phyloP scores from a whole-genome alignment of 2,113 vertebrate genomes.

The Phyllopteryx taeniolatus region DNA sequence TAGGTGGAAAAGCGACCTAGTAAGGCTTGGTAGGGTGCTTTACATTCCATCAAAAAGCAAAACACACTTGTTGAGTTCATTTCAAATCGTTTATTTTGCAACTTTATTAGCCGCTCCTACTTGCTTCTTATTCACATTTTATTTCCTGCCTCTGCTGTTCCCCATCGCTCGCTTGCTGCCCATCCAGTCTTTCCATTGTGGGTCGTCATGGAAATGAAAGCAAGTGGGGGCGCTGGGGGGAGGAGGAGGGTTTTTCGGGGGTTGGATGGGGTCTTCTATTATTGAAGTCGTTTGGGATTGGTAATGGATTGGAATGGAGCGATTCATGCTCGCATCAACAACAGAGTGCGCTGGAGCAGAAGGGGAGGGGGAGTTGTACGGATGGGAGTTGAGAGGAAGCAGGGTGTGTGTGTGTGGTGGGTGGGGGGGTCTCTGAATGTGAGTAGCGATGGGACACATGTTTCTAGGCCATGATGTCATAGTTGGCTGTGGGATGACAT shows the following conservation, averaged over 20 bases:
- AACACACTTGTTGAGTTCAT: too few relatives aligned
- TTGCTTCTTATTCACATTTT: constrained; percentile 51
- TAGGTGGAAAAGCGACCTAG: too few relatives aligned
- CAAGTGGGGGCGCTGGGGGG: constrained; percentile 6
- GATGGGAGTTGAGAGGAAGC: background rate
- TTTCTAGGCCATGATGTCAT: constrained; percentile 59
- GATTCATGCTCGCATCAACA: constrained; percentile 65
- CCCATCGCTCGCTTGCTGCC: constrained; percentile 7
- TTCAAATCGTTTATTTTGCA: background rate
- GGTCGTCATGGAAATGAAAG: constrained; percentile 75
- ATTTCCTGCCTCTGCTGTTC: constrained; percentile 37
- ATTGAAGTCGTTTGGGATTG: constrained; percentile 56
- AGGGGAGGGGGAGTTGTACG: constrained; percentile 41
- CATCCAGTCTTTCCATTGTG: constrained; percentile 30
- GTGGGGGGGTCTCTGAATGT: constrained; percentile 37
- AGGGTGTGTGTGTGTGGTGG: background rate
- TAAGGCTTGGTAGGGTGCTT: too few relatives aligned
- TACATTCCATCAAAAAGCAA: too few relatives aligned
- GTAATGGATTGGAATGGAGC: constrained; percentile 59
- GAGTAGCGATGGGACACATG: constrained; percentile 45
- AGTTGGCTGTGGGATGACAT: constrained; percentile 44
- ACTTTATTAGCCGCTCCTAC: constrained; percentile 16
- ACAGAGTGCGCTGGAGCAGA: constrained; percentile 62
- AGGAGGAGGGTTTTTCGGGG: background rate
- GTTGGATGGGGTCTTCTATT: constrained; percentile 40